A percentile compares a stretch with the other conserved stretches of the same genome.
Conservation (phyloP, 1,140 invertebrate genomes). For the Saxidomus purpurata region DNA sequence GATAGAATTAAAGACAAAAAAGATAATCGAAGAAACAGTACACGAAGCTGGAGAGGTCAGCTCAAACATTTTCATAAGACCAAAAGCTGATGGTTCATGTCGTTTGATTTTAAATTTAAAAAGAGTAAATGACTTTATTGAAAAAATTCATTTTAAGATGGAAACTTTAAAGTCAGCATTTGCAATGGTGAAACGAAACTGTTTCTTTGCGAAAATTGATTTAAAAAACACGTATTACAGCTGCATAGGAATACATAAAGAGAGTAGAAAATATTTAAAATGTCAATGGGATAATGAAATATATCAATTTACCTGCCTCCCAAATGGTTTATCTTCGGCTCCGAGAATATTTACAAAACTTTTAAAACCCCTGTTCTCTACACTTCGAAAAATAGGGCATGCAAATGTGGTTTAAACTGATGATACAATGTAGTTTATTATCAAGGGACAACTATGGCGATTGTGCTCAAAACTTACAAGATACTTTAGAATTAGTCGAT, state of each 20-base stretch:
- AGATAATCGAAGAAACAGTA: not conserved
- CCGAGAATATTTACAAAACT: not conserved
- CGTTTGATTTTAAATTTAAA: constrained; percentile 70
- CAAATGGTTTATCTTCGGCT: constrained; percentile 53
- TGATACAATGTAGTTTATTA: too few relatives aligned
- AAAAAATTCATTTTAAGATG: constrained; percentile 70
- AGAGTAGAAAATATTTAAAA: constrained; percentile 64
- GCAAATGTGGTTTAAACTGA: not conserved
- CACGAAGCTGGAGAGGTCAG: not conserved
- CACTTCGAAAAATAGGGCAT: not conserved
- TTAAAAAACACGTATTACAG: constrained; percentile 68
- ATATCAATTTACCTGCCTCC: constrained; percentile 60
- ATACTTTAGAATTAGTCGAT: not conserved
- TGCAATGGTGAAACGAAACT: constrained; percentile 46
- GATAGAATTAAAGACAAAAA: not conserved
- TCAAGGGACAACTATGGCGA: not conserved
- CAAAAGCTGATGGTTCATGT: constrained; percentile 52
- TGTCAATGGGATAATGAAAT: constrained; percentile 64
- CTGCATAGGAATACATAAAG: constrained; percentile 14
- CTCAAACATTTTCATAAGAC: constrained; percentile 39
- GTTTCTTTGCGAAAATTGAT: constrained; percentile 66
- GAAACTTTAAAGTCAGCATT: constrained; percentile 54
- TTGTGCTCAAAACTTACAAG: not conserved
- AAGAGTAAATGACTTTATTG: constrained; percentile 64
- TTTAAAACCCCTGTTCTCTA: not conserved